Conservation (phyloP, 2,113 vertebrate species). For the Alligator mississippiensis region DNA sequence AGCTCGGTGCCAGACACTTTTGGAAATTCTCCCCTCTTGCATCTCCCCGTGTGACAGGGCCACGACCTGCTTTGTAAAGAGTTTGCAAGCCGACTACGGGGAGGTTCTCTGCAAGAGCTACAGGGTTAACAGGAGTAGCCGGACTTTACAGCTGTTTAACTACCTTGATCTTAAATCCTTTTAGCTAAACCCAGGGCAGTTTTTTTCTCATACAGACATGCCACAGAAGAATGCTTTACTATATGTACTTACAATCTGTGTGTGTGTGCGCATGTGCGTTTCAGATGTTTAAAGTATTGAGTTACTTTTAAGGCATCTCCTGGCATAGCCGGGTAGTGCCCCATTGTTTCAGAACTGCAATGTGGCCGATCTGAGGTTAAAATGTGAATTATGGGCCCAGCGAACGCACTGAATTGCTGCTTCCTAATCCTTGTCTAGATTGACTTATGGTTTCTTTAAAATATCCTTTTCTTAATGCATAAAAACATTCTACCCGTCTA, state of each 20-base stretch:
- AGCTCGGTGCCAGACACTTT: neutral
- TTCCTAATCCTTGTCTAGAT: conserved; percentile 63
- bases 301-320: conserved; percentile 68
- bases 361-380: conserved; percentile 71
- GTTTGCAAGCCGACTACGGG: neutral
- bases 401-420: conserved; percentile 64
- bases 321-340: conserved; percentile 52
- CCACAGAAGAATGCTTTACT: conserved; percentile 25
- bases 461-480: conserved; percentile 73
- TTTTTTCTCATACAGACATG: neutral
- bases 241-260: neutral
- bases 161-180: neutral
- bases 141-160: neutral
- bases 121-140: neutral
- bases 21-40: neutral
- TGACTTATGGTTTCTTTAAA: conserved; percentile 74
- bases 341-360: conserved; percentile 68
- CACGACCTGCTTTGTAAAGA: neutral
- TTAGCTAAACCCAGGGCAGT: neutral
- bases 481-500: conserved; percentile 65
- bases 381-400: conserved; percentile 65
- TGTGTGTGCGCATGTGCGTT: too few relatives aligned
- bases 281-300: conserved; percentile 63
- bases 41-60: neutral
- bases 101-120: neutral